These are phyloP conservation scores for Rhabdornis inornatus DNA, from an alignment of 2,113 vertebrate genomes.

Conservation along the genomic window DNA sequence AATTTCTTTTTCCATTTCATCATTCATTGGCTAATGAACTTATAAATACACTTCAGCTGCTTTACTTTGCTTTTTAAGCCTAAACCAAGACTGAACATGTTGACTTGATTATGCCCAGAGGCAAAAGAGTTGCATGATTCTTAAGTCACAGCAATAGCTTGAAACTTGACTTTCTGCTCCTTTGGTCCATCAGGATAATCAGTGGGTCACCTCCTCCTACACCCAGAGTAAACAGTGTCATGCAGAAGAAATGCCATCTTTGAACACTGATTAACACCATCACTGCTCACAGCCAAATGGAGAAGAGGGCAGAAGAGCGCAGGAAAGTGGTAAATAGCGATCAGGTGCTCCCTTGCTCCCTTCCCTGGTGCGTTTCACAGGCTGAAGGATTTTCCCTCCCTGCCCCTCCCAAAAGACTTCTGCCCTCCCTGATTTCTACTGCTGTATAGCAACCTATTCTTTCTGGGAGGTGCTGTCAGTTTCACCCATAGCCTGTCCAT, in stretches of 20 bases:
- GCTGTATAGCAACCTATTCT: background rate
- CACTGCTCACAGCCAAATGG: background rate
- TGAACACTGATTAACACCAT: constrained; percentile 32
- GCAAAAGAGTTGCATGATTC: constrained; percentile 65
- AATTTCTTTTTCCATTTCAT: constrained; percentile 76
- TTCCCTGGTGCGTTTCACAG: background rate
- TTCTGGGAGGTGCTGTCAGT: constrained; percentile 2
- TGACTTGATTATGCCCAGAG: constrained; percentile 77
- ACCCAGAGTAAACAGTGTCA: constrained; percentile 43
- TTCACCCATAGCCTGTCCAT: background rate
- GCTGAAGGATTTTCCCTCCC: background rate
- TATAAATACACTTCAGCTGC: constrained; percentile 80
- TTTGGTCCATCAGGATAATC: constrained; percentile 47
- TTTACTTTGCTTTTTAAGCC: constrained; percentile 80
- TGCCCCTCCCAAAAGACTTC: background rate
- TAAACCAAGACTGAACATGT: constrained; percentile 72
- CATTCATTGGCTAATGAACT: constrained; percentile 76
- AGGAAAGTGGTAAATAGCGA: background rate
- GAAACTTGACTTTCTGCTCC: constrained; percentile 70
- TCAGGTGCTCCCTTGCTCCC: background rate
- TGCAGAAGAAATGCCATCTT: constrained; percentile 38
- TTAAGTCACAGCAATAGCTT: constrained; percentile 67
- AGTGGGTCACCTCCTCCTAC: constrained; percentile 16
- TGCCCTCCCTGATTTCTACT: background rate
- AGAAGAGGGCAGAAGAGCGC: background rate